Conservation (phyloP, 2,113 vertebrate genomes). For the Gorsachius goisagi region DNA sequence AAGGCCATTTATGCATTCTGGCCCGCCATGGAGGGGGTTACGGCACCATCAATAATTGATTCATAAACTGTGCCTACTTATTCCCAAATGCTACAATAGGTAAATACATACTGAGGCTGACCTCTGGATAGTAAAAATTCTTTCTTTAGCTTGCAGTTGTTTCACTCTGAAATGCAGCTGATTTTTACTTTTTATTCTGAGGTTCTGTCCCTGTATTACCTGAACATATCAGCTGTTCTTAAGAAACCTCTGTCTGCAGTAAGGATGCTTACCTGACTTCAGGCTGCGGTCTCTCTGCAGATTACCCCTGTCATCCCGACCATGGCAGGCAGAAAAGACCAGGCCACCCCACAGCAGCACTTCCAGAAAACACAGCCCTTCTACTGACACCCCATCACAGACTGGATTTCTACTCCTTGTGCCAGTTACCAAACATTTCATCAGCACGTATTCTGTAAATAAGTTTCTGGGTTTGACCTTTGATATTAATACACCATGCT, state of each 20-base stretch:
- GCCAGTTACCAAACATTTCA: background rate
- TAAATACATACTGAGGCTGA: constrained; percentile 28
- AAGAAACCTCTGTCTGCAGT: background rate
- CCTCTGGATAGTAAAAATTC: constrained; percentile 5
- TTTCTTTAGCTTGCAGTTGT: constrained; percentile 44
- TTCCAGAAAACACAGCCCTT: background rate
- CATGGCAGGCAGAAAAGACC: background rate
- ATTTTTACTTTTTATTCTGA: background rate
- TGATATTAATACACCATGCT: background rate
- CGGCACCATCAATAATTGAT: constrained; percentile 69
- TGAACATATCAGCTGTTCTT: background rate
- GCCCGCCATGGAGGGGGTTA: constrained; percentile 38
- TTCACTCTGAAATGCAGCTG: constrained; percentile 17
- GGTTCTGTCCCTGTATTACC: background rate
- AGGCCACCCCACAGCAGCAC: background rate
- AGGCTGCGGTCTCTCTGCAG: background rate
- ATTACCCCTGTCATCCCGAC: background rate
- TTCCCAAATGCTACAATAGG: constrained; percentile 58
- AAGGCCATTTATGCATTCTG: constrained; percentile 59
- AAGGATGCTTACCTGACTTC: background rate
- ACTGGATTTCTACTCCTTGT: background rate
- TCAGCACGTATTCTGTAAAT: background rate
- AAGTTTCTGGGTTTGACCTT: background rate
- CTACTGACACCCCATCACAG: background rate
- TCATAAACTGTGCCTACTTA: constrained; percentile 58